Base-by-base conservation (phyloP, 1,140 invertebrate species). In the Drosophila kanapiae region DNA sequence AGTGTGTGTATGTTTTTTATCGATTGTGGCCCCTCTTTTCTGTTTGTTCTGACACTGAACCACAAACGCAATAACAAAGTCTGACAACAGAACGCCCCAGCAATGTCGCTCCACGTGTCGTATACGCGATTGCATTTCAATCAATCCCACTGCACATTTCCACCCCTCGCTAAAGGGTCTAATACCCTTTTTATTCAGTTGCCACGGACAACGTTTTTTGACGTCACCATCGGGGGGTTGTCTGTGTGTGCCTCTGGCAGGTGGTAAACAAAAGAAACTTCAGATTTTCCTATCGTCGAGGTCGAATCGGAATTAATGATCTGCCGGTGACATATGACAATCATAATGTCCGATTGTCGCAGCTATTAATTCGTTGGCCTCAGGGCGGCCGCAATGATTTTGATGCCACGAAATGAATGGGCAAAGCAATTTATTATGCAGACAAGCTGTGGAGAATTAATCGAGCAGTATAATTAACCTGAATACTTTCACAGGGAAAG, bases 41-140 rank as follows among this genome's bases (percentile, higher is more conserved):
- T 58, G 72, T 81, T 81, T 79, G 81, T 65, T 70, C 79, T 76
- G 60, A 62, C 70, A 69, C 58, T 75, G 57, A 84, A 84, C 59
- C 53, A 69, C 63, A 56, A 56, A 47, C 48, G 47, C 47, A 79
- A 65, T 37, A 69, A 69, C 63, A 64, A 33, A 31, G 45, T 18
- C 16, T 51, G 65, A 33, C 35, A 69, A 38, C 18, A 35, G 48
- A 78, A 48, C 49, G 31, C 57, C 48, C 35, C 51, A 16, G 29
- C 31, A 45, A 27, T 43, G 67, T 68, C 63, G 62, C 63, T 38
- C 59, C 56, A 80, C 56, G 42, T 53, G 62, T 65, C 77, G 72
- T 70, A 84, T 80, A 42, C 71, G 75, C 75, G 72, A 72, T 84
- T 45, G 33, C 62, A 69, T 51, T 79, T 78, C 62, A 61, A 69